Percentiles rank a stretch among this genome's conserved stretches.
These are phyloP conservation scores for Andrena minutula DNA, from an alignment of 2,888 invertebrate species.

Conservation along the genomic window DNA sequence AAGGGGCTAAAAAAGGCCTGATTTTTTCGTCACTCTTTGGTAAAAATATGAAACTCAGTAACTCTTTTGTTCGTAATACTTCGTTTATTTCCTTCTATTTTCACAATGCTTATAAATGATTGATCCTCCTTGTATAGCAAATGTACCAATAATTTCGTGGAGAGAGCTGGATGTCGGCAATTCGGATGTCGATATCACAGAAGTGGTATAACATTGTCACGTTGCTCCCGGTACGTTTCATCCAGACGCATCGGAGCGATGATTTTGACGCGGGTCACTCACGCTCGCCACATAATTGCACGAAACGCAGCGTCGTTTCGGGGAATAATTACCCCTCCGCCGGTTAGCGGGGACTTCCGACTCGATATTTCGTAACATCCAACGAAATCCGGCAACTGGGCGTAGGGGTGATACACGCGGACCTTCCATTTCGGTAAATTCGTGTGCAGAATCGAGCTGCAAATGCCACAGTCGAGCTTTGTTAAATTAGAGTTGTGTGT, in stretches of 20 bases:
- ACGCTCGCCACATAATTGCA: conserved; percentile 41
- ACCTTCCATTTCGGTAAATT: conserved; percentile 9
- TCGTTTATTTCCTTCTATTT: too few relatives aligned
- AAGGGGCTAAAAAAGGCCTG: too few relatives aligned
- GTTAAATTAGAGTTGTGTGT: conserved; percentile 29
- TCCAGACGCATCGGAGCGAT: conserved; percentile 46
- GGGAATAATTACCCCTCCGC: conserved; percentile 55
- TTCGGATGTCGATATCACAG: conserved; percentile 40
- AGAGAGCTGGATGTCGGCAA: conserved; percentile 30
- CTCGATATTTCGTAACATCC: conserved; percentile 54
- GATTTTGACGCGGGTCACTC: conserved; percentile 55
- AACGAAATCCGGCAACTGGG: conserved; percentile 39
- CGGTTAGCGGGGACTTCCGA: conserved; percentile 54
- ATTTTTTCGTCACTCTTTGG: too few relatives aligned
- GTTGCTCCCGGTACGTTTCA: conserved; percentile 41
- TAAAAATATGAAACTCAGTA: too few relatives aligned
- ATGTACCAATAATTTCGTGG: background rate
- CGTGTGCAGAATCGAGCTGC: background rate
- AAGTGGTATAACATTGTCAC: conserved; percentile 59
- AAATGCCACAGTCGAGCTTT: background rate
- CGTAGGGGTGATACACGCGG: background rate
- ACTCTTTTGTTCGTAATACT: too few relatives aligned
- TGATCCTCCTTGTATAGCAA: background rate
- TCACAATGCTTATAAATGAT: background rate
- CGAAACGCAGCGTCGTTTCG: conserved; percentile 54